Evolutionary conservation across 1,140 invertebrate species (phyloP).

Genomic region (Megalopta genalis): DNA sequence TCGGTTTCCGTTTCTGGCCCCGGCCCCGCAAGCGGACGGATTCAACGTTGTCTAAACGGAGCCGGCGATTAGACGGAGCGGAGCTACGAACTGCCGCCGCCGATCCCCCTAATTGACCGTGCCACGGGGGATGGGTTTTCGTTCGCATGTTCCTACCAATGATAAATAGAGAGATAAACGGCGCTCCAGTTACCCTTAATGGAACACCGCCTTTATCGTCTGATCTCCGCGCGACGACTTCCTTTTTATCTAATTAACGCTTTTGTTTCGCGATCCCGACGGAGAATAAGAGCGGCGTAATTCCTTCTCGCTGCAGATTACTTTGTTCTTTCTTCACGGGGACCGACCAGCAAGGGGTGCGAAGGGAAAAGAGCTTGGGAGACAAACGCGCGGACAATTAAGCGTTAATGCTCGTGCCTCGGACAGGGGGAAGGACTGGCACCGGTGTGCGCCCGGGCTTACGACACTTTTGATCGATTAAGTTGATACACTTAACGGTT

Average conservation of each 20-base stretch:
- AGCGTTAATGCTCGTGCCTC: neutral
- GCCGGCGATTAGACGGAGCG: neutral
- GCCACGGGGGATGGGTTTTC: neutral
- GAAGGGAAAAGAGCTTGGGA: neutral
- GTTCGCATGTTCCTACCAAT: neutral
- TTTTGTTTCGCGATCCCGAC: conserved; percentile 4
- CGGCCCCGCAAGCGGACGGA: neutral
- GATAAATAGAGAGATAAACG: conserved; percentile 19
- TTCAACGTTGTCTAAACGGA: neutral
- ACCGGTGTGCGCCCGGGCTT: neutral
- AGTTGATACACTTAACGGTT: neutral
- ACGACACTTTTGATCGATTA: neutral
- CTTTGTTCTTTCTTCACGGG: neutral
- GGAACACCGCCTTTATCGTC: conserved; percentile 8
- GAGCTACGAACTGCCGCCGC: neutral
- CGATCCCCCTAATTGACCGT: neutral
- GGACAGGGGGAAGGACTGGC: neutral
- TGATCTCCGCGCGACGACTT: conserved; percentile 6
- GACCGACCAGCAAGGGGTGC: no score
- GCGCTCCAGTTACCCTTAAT: conserved; percentile 18
- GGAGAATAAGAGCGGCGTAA: neutral
- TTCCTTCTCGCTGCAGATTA: conserved; percentile 1
- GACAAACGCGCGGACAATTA: conserved; percentile 8
- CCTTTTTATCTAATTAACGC: conserved; percentile 34
- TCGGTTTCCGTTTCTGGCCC: neutral